These are phyloP conservation scores for Aegotheles bennettii DNA, from an alignment of 2,113 vertebrate species.

Conservation along the genomic window DNA sequence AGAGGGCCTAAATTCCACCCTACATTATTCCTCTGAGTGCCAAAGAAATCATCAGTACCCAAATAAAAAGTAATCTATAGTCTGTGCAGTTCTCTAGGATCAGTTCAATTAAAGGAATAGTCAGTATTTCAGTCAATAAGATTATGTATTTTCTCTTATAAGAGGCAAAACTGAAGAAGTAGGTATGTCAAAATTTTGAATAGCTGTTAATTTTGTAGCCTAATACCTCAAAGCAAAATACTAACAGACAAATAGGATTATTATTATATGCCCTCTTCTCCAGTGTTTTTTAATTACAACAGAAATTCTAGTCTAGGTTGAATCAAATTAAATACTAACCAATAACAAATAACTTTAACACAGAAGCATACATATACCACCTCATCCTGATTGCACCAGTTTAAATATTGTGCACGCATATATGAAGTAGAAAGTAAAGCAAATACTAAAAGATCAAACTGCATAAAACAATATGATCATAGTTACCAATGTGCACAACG, in stretches of 20 bases:
- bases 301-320: not conserved
- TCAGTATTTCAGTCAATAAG: not conserved
- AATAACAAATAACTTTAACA: not conserved
- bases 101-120: not conserved
- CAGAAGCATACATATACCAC: not conserved
- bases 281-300: not conserved
- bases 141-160: not conserved
- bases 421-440: not conserved
- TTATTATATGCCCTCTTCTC: not conserved
- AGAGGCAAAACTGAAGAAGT: not conserved
- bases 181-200: not conserved
- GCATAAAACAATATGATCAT: not conserved
- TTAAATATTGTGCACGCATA: not conserved
- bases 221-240: not conserved
- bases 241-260: not conserved
- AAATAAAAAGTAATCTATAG: not conserved
- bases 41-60: not conserved
- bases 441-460: not conserved
- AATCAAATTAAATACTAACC: not conserved
- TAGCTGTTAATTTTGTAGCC: not conserved
- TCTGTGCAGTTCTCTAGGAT: not conserved
- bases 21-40: not conserved
- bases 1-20: not conserved
- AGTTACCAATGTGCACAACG: not conserved
- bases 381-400: not conserved